Evolutionary conservation across 2,113 vertebrate genomes (phyloP).

Genomic region (Oryzias woworae): DNA sequence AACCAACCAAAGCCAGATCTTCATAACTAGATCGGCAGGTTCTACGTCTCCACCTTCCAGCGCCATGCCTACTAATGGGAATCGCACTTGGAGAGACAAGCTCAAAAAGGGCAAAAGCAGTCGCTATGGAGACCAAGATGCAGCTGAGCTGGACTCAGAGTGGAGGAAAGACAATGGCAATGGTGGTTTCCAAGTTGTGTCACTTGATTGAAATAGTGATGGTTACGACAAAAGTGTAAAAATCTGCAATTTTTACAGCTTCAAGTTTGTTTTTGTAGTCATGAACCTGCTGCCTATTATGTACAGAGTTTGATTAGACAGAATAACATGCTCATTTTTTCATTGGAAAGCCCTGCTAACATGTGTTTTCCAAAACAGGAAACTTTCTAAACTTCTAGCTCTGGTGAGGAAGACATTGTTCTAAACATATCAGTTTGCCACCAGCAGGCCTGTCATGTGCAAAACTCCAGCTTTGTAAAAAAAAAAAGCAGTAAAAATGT

Average conservation of each 20-base stretch:
- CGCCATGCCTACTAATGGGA: not conserved
- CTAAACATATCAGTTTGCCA: no score
- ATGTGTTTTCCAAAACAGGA: not conserved
- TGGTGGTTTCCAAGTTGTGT: constrained; percentile 56
- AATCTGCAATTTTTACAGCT: not conserved
- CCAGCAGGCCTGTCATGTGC: no score
- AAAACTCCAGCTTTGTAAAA: no score
- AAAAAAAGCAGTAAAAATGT: no score
- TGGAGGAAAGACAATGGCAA: constrained; percentile 9
- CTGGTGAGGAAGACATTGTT: no score
- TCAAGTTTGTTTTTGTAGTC: not conserved
- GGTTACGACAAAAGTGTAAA: not conserved
- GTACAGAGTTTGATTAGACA: not conserved
- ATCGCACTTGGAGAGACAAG: constrained; percentile 60
- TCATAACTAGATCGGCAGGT: constrained; percentile 6
- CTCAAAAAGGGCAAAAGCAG: constrained; percentile 42
- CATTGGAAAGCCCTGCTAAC: not conserved
- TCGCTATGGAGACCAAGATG: constrained; percentile 15
- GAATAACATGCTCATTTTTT: not conserved
- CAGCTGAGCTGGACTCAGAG: not conserved
- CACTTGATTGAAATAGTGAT: constrained; percentile 52
- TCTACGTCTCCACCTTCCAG: not conserved
- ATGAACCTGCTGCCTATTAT: not conserved
- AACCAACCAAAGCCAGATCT: constrained; percentile 42
- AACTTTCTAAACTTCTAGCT: no score